Conservation (phyloP, 2,113 vertebrate genomes). For the Rallus limicola region DNA sequence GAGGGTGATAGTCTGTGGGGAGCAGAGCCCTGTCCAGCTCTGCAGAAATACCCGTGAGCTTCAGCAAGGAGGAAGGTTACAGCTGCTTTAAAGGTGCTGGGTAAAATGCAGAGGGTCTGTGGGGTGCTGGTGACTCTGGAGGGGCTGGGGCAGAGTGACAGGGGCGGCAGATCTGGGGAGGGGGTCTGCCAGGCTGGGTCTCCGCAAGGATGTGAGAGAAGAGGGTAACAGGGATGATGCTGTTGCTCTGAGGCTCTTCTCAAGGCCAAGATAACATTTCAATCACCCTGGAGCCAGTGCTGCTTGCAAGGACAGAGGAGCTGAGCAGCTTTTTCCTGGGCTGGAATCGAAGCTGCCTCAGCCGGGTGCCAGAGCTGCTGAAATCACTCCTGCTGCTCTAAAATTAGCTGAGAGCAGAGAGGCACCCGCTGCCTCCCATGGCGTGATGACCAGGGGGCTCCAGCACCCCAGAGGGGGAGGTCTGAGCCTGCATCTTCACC, state of each 20-base stretch:
- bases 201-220: accelerated
- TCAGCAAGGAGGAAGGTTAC: background rate
- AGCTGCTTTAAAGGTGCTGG: background rate
- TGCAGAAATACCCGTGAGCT: background rate
- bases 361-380: background rate
- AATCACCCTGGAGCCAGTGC: background rate
- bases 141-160: accelerated
- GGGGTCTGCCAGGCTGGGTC: background rate
- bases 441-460: background rate
- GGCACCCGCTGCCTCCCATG: background rate
- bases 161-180: background rate
- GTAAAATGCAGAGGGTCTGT: background rate
- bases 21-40: background rate
- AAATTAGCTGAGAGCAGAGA: background rate
- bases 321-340: background rate
- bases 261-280: background rate
- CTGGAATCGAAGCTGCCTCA: background rate
- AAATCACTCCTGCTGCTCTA: background rate
- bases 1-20: background rate
- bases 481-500: accelerated
- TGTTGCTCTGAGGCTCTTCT: background rate
- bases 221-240: background rate
- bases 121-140: background rate
- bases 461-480: background rate
- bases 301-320: background rate